Percentiles rank a stretch among this genome's conserved stretches.
Conservation (phyloP, 2,113 vertebrate species). For the Panurus biarmicus region DNA sequence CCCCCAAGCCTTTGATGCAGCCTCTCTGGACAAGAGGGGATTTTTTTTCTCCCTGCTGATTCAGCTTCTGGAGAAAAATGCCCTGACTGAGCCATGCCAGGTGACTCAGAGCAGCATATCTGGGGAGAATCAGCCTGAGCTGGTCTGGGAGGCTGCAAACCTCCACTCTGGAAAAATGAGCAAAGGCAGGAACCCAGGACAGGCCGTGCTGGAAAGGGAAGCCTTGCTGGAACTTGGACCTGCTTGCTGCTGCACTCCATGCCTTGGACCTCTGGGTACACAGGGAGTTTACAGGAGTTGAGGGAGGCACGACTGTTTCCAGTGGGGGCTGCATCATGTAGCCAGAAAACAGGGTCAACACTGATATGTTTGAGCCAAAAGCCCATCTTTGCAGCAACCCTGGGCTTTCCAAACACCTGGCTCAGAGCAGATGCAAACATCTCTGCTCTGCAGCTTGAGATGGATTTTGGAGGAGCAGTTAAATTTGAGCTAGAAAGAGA, state of each 20-base stretch:
- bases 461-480: neutral
- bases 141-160: neutral
- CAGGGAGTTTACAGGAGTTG: neutral
- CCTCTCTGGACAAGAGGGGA: neutral
- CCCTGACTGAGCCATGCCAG: neutral
- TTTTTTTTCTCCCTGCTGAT: neutral
- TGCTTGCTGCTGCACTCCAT: neutral
- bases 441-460: neutral
- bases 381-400: neutral
- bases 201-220: neutral
- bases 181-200: neutral
- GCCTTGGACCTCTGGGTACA: neutral
- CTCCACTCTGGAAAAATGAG: neutral
- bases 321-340: neutral
- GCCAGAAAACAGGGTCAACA: neutral
- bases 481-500: neutral
- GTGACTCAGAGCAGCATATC: slow-evolving; percentile 17
- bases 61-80: slow-evolving; percentile 35
- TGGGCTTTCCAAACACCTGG: neutral
- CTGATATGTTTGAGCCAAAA: neutral
- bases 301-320: neutral
- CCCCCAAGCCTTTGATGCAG: neutral
- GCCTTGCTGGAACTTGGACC: neutral
- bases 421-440: neutral
- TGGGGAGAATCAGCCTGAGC: neutral